Base-by-base conservation (phyloP, 35 echinoderm and acorn worm species). In the Ophioderma brevispina region DNA sequence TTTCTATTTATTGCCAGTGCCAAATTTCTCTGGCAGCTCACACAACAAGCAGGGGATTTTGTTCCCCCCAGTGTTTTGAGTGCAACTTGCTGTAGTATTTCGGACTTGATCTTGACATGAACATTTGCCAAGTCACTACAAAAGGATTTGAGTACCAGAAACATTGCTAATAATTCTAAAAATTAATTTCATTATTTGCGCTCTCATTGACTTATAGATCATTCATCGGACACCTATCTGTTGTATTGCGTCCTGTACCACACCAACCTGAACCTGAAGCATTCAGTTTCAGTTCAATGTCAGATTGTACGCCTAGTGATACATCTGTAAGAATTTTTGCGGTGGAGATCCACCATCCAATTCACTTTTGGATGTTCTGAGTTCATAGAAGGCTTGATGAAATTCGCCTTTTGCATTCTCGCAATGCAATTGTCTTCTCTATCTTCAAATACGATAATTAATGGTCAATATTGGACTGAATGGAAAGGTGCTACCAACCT, bases 371-470 rank as follows among this genome's bases (percentile, higher is more conserved):
- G 79, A 36, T 55, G 70, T 42, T 35, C n/a, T 6, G 95, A 97
- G 23, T 25, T 77, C 76, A 89, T 82, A 19, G 78, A 37, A 13
- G 40, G n/a, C n/a, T n/a, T 89, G 63, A 94, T 82, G 90, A 88
- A 94, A 38, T 97, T 79, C n/a, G n/a, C 75, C 88, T 92, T 31
- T 76, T 90, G 41, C 85, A 39, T 40, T 21, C 78, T 38, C 90
- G 15, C 90, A 41, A 43, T 87, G 81, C n/a, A 35, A 77, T 30
- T 37, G 64, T 93, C 76, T 97, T 93, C 0, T 87, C 91, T 37
- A 50, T 91, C 42, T 97, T 89, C 14, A 97, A 31, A 6, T 40
- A 39, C 92, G 43, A 43, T 97, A 97, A 77, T 85, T 37, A 97
- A 81, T 36, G 83, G 91, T 15, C 95, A n/a, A 88, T 91, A 94